These are phyloP conservation scores for Carcina quercana DNA, from an alignment of 2,888 invertebrate genomes.

Conservation along the genomic window DNA sequence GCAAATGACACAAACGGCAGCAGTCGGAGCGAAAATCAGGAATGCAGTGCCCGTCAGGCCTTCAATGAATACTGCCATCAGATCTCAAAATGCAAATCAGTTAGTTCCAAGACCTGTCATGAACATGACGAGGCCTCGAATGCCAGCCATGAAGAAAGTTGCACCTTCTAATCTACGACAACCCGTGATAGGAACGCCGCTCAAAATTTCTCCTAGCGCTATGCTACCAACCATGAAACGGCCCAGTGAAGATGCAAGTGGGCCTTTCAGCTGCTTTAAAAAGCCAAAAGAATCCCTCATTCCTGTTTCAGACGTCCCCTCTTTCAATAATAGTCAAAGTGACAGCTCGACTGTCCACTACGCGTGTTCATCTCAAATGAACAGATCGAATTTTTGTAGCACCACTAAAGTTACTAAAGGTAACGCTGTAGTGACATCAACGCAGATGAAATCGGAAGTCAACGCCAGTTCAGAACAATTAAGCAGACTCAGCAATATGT, in stretches of 20 bases:
- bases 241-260: slow-evolving; percentile 30
- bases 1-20: slow-evolving; percentile 35
- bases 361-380: slow-evolving; percentile 38
- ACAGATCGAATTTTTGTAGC: slow-evolving; percentile 40
- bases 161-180: slow-evolving; percentile 24
- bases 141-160: slow-evolving; percentile 26
- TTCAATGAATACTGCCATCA: slow-evolving; percentile 13
- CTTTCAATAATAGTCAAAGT: slow-evolving; percentile 21
- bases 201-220: slow-evolving; percentile 47
- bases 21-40: slow-evolving; percentile 31
- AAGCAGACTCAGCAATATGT: slow-evolving; percentile 40
- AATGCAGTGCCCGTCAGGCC: slow-evolving; percentile 25
- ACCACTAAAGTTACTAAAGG: slow-evolving; percentile 45
- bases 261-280: slow-evolving; percentile 58
- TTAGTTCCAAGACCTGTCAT: slow-evolving; percentile 33
- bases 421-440: slow-evolving; percentile 40
- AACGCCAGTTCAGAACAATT: slow-evolving; percentile 44
- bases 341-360: slow-evolving; percentile 32
- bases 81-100: slow-evolving; percentile 33
- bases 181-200: slow-evolving; percentile 29
- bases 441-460: slow-evolving; percentile 48
- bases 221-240: slow-evolving; percentile 34
- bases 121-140: slow-evolving; percentile 30
- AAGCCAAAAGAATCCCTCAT: slow-evolving; percentile 55
- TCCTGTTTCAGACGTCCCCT: slow-evolving; percentile 34